phyloP scores from a whole-genome alignment of 2,888 invertebrate genomes.

The Pharmacophagus antenor region DNA sequence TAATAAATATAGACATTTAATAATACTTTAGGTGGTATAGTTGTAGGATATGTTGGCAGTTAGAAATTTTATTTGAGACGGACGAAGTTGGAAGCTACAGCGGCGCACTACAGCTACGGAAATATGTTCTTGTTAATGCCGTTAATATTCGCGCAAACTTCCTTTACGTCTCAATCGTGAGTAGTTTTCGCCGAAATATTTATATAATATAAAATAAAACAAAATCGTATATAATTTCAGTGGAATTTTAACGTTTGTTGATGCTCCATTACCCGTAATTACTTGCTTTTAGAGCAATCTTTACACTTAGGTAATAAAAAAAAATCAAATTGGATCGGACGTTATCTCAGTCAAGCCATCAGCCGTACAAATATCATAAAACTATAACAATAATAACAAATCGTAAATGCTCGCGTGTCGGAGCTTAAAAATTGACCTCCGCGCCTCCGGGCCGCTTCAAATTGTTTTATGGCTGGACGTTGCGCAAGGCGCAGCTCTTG shows the following conservation, averaged over 20 bases:
- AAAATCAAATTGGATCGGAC: constrained; percentile 15
- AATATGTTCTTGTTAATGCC: neutral
- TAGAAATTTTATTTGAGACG: neutral
- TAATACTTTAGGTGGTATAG: neutral
- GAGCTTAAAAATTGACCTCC: constrained; percentile 69
- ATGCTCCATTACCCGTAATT: neutral
- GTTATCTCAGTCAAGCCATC: constrained; percentile 20
- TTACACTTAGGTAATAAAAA: constrained; percentile 2
- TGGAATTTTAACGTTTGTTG: neutral
- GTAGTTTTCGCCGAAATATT: neutral
- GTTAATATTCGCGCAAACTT: neutral
- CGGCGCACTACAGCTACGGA: neutral
- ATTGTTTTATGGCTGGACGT: constrained; percentile 52
- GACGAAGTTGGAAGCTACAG: neutral
- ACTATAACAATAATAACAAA: constrained; percentile 70
- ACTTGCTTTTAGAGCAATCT: neutral
- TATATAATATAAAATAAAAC: neutral
- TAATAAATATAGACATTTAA: neutral
- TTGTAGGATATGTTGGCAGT: neutral
- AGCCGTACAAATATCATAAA: constrained; percentile 43
- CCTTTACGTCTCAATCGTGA: neutral
- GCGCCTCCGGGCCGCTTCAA: constrained; percentile 36
- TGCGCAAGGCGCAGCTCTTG: constrained; percentile 62
- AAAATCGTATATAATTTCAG: neutral
- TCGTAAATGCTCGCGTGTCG: constrained; percentile 60